Conservation (phyloP, 2,113 vertebrate genomes). For the Prionailurus bengalensis region DNA sequence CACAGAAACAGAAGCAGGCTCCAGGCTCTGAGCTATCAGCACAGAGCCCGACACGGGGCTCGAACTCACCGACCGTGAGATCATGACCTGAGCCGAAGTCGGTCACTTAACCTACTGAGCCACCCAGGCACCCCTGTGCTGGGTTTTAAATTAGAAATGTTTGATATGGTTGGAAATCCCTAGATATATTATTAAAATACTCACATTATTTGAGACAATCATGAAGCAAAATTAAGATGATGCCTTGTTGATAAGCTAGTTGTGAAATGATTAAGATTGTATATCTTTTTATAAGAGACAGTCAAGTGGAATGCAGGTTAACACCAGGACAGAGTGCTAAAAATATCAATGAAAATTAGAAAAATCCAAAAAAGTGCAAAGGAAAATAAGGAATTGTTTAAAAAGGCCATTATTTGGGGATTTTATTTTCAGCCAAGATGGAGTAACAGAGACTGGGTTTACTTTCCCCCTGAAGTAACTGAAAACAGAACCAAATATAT, state of each 20-base stretch:
- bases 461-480: background rate
- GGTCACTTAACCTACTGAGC: no score
- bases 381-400: background rate
- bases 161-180: background rate
- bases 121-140: no score
- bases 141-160: background rate
- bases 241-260: background rate
- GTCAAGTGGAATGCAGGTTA: background rate
- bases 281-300: background rate
- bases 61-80: no score
- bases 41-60: no score
- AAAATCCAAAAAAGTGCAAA: background rate
- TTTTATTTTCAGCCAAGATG: background rate
- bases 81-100: no score
- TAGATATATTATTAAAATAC: background rate
- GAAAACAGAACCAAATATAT: background rate
- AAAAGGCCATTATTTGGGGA: background rate
- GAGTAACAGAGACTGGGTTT: background rate
- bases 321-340: background rate
- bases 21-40: no score
- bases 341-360: background rate
- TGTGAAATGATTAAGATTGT: background rate
- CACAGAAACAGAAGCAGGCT: no score
- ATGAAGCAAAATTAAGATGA: background rate
- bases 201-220: background rate